Base-by-base conservation (phyloP, 2,888 invertebrate species). In the Drosophila melanosoma region DNA sequence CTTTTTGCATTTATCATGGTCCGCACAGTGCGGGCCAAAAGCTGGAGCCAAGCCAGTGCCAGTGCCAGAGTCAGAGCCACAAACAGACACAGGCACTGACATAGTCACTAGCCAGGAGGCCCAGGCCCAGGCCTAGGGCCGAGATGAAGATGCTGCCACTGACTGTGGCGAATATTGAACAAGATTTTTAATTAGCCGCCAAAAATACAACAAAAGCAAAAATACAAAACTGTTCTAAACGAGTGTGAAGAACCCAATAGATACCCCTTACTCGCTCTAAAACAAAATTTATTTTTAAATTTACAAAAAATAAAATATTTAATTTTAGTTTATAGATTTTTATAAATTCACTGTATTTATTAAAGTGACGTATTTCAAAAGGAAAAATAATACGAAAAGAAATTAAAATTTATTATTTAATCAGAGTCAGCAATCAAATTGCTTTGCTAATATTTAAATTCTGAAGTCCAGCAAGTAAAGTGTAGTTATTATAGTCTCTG, bases 1-100 rank as follows among this genome's bases (percentile, higher is more conserved):
- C 83, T 91, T 90, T 87, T 87, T 89, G 87, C 87, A 86, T 87
- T 87, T 87, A 87, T 88, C 89, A 87, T 87, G 89, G 89, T 88
- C 67, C 71, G 69, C 77, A 60, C 69, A 67, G 73, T 61, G 62
- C 57, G 58, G 68, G 51, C 70, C 63, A 63, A 59, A 60, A 61
- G 77, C 69, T 85, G 82, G 79, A 83, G 73, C 64, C 70, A 36
- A 63, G 82, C 80, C 83, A 83, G 75, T 60, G 58, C 52, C 54
- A 23, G 23, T 23, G 82, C 80, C 83, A 63, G 54, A 45, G 61
- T 57, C 56, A 48, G 40, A 56, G 62, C 59, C 70, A 64, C 42
- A 52, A 52, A 49, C 48, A 62, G 38, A 17, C 45, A 54, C 20
- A 29, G 51, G 6, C 42, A 48, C 54, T 32, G 40, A 33, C 58